Conservation (phyloP, 2,888 invertebrate genomes). For the Mesorhabditis belari region DNA sequence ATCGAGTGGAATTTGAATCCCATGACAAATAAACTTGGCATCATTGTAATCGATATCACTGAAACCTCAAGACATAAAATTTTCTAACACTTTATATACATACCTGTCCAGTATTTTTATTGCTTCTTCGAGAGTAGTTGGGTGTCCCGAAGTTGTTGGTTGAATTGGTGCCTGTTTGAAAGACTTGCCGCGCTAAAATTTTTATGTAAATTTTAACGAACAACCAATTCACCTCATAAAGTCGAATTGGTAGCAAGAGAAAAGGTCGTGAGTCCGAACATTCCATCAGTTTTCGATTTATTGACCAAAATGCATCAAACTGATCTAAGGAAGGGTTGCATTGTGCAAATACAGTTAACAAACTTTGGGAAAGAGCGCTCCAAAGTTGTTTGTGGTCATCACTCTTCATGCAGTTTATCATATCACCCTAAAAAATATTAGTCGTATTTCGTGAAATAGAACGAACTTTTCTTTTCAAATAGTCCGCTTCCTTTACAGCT, state of each 20-base stretch:
- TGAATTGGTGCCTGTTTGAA: background rate
- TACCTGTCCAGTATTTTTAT: background rate
- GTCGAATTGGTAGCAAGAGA: constrained; percentile 77
- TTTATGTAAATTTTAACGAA: no score
- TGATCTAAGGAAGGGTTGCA: no score
- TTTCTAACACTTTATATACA: no score
- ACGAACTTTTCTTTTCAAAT: constrained; percentile 80
- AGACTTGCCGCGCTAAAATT: background rate
- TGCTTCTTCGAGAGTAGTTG: background rate
- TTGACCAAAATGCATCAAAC: constrained; percentile 97
- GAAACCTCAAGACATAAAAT: no score
- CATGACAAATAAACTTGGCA: constrained; percentile 70
- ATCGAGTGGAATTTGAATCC: constrained; percentile 75
- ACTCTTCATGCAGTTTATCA: constrained; percentile 62
- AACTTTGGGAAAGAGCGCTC: constrained; percentile 85
- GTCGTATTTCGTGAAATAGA: background rate
- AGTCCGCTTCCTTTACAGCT: constrained; percentile 91
- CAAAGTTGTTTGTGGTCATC: constrained; percentile 93
- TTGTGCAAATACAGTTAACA: constrained; percentile 11
- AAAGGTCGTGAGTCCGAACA: constrained; percentile 69
- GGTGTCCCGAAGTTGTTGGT: background rate
- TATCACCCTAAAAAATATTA: constrained; percentile 11
- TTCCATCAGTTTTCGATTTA: constrained; percentile 75
- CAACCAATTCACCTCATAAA: constrained; percentile 57
- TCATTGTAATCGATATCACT: background rate